Conservation (phyloP, 2,888 invertebrate genomes). For the Caenorhabditis wallacei region DNA sequence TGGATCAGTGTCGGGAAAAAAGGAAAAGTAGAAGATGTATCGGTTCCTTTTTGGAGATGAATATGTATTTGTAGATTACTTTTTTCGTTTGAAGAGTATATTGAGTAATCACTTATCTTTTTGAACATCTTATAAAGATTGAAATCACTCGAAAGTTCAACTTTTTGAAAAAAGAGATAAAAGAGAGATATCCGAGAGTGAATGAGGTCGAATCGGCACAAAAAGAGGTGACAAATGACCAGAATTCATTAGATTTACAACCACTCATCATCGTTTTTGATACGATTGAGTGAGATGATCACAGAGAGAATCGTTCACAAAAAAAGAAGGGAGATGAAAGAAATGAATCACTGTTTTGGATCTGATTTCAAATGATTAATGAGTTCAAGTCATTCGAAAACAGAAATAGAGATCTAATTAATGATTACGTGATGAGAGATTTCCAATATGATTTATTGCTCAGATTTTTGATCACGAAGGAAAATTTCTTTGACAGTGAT, state of each 20-base stretch:
- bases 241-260: constrained; percentile 36
- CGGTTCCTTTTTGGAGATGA: constrained; percentile 43
- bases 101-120: not conserved
- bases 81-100: not conserved
- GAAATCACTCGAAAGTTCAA: not conserved
- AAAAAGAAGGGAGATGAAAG: not conserved
- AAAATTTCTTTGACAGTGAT: too few species aligned
- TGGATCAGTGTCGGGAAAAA: constrained; percentile 19
- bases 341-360: constrained; percentile 17
- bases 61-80: constrained; percentile 17
- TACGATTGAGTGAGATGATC: constrained; percentile 8
- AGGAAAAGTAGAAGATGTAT: constrained; percentile 19
- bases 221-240: constrained; percentile 34
- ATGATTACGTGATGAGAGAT: not conserved
- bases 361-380: constrained; percentile 15
- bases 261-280: constrained; percentile 28
- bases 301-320: constrained; percentile 1
- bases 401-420: not conserved
- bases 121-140: not conserved
- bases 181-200: not conserved
- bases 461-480: too few species aligned
- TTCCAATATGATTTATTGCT: too few species aligned
- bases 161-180: not conserved
- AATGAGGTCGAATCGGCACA: constrained; percentile 37
- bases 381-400: not conserved